Evolutionary conservation across 2,888 invertebrate species (phyloP), one percentile per base, ranked within the genome.

Genomic region (Ganaspis brasiliensis): DNA sequence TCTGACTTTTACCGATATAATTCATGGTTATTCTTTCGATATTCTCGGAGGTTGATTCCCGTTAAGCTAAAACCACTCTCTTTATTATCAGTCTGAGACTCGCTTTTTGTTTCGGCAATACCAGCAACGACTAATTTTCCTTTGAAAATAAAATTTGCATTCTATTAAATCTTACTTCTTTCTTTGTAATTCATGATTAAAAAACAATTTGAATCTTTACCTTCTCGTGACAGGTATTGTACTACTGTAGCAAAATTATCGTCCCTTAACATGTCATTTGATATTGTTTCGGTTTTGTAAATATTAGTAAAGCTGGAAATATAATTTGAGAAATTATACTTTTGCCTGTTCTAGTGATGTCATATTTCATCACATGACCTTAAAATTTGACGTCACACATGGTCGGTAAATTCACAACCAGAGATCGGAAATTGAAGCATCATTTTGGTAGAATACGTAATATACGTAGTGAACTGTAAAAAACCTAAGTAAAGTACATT

Each of bases 31-130:
- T 93, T 92, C 73, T 90, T 90, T 70, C 93, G 91, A 74, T 92
- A 93, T 77, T 93, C 91, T 57, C 89, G 88, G 24, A 94, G 90
- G 78, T 92, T 93, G 14, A 94, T 92, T 2, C 93, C 94, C 24
- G 92, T 92, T 8, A 94, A 87, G 56, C 92, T 92, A 81, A 92
- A 92, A 10, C 92, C 90, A 79, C 92, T 92, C 16, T 85, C 91
- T 14, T 87, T 88, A 19, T 92, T 84, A 1, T 93, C 87, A n/a
- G 90, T 87, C 61, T 92, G 91, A 21, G 86, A 67, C 9, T 83
- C 79, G 8, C 56, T 26, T 37, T 81, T 73, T 87, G 87, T 89
- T 61, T 90, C 88, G 1, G 93, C 93, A 63, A 93, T 92, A 73
- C 93, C 89, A 81, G 88, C 88, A 24, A 89, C 74, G 74, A 91